Evolutionary conservation across 2,797 vertebrate species (phyloP), one percentile per base, ranked within the genome.

Genomic region (Macroramphosus scolopax): DNA sequence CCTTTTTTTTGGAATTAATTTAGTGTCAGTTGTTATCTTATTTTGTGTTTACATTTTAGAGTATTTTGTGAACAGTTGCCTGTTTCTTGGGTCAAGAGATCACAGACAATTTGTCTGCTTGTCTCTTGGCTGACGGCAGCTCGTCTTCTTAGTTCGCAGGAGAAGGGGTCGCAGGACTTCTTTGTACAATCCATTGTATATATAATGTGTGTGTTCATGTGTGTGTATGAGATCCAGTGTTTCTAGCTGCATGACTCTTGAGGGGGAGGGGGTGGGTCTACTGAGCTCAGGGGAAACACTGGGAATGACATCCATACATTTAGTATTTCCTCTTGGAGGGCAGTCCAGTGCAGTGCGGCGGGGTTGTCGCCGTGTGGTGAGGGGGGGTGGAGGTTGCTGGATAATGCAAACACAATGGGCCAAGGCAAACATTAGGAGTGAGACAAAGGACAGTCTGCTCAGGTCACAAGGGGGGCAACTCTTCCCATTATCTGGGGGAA

Each of bases 401-500:
- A 71, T 82, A 80, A 83, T 85, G 78, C 74, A 82, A 85, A 83
- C 88, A 85, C 89, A 91, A 91, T 91, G 89, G 81, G 80, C 82
- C 81, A 89, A 89, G 80, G 78, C 90, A 92, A 93, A 92, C 92
- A 91, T 92, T 93, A 91, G 91, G 84, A 82, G 81, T 85, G 85
- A 90, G 90, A 94, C 92, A 93, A 93, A 92, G 85, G 85, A 69
- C 53, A 57, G 75, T 82, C 70, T 25, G 33, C 61, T 70, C 48
- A 74, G 85, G 84, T 86, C 85, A 84, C 78, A 22, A 46, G 51
- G 51, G 54, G 83, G 67, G 52, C 77, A 84, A 88, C 86, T 87
- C 84, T 75, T 87, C 73, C 77, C 58, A 83, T 88, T 90, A 77
- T 87, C 75, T 55, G 50, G 46, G 70, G 80, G 73, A 82, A 87